phyloP scores from a whole-genome alignment of 2,113 vertebrate genomes.

The Calidris pygmaea region DNA sequence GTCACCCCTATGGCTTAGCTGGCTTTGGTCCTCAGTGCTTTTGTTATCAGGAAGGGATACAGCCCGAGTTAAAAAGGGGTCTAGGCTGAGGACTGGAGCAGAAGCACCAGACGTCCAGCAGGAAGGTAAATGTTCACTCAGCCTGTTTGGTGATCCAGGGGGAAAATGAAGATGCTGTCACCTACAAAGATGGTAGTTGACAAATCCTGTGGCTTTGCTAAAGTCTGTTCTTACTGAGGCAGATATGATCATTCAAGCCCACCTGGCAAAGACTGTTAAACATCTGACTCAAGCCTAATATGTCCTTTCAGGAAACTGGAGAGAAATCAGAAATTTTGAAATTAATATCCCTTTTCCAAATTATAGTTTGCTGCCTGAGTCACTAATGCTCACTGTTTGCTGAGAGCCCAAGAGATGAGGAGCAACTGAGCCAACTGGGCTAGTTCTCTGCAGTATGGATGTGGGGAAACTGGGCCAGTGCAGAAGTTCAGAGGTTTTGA shows the following conservation, averaged over 20 bases:
- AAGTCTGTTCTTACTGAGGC: background rate
- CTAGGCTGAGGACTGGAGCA: background rate
- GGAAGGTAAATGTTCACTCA: background rate
- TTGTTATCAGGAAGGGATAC: background rate
- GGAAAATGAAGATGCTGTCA: background rate
- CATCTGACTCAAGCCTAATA: background rate
- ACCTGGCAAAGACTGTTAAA: background rate
- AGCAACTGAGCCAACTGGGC: background rate
- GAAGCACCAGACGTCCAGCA: background rate
- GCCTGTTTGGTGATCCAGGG: background rate
- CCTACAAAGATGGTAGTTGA: background rate
- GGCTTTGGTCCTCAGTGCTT: background rate
- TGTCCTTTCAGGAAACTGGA: background rate
- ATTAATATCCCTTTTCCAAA: background rate
- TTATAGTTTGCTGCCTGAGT: background rate
- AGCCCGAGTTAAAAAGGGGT: background rate
- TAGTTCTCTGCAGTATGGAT: background rate
- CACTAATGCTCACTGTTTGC: background rate
- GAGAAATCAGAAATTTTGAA: background rate
- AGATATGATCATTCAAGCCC: background rate
- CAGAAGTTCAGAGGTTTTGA: background rate
- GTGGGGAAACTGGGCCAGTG: background rate
- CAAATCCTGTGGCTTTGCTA: background rate
- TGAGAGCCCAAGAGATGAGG: fast-evolving
- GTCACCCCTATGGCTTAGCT: background rate